Evolutionary conservation across 2,888 invertebrate genomes (phyloP), one percentile per base, ranked within the genome.

Genomic region (Elysia crispata): DNA sequence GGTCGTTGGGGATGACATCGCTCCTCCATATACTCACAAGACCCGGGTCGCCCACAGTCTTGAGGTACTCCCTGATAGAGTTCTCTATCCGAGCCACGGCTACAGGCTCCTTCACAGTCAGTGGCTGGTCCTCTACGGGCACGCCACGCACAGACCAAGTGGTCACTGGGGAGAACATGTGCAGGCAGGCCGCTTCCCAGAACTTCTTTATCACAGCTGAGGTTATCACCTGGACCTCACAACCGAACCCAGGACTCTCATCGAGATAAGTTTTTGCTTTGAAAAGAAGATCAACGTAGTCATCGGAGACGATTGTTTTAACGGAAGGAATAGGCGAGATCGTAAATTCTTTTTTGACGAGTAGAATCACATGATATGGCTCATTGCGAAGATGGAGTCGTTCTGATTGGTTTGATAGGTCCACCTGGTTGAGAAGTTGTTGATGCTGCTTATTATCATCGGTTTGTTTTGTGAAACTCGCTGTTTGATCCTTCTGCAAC

Each of bases 191-290:
- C n/a, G 28, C 60, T 15, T 76, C 77, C 83, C 83, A 83, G 72
- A 74, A 83, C 31, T 66, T 80, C 62, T 80, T 80, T 62, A 76
- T 76, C 15, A 76, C 69, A 8, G 67, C 11, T 1, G 67, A 62
- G 0, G 80, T 80, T 20, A 84, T 31, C 1, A 70, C 67, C n/a
- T 83, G 60, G 25, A 77, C 62, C 30, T 49, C 77, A 5, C 81
- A 49, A 11, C 73, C 69, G 18, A 54, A 33, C 3, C 41, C 41
- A 6, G 41, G 41, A 11, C 41, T 3, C 25, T 41, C 62, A 57
- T 84, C 84, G 28, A 84, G 69, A 18, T 60, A 11, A 70, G 69
- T 69, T 57, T 84, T 84, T 20, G 83, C 82, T 41, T 80, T 60
- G 74, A 80, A 82, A 25, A 83, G 74, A 18, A 78, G 77, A 33